Evolutionary conservation across 2,888 invertebrate genomes (phyloP), one percentile per base, ranked within the genome.

Genomic region (Torymus aiolomorphi): DNA sequence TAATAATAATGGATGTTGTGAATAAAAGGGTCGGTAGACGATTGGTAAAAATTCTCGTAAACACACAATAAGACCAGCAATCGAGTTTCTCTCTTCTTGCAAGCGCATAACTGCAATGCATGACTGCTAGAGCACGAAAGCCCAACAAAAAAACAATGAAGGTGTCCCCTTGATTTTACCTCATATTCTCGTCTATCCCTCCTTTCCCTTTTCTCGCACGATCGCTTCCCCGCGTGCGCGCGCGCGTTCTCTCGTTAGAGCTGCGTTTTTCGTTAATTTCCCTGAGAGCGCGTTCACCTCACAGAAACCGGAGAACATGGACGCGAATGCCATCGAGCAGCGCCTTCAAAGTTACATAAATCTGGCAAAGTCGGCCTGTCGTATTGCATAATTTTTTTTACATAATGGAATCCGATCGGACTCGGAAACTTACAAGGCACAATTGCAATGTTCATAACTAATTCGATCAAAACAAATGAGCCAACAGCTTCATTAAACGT

Each of bases 331-430:
- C n/a, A 31, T 54, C 14, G 49, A 16, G 14, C 18, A 16, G 14
- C 18, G 20, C 24, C 16, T 52, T 57, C 18, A 12, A 62, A 56
- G 72, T 80, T 80, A 76, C 69, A 63, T 80, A 80, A 80, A 80
- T 72, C 73, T 56, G 71, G 24, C 57, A 76, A 80, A 76, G 62
- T 54, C 73, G 76, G 69, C 72, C 2, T 76, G 54, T 51, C 63
- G 65, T 73, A 76, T 80, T 80, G 72, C 80, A 80, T 76, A 80
- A 80, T 80, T 76, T 80, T 80, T 77, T 80, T 80, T 80, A 80
- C 76, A 69, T 80, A 80, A 80, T 73, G 63, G 51, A 69, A 73
- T 80, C 56, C 66, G 18, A n/a, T 13, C 12, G 57, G 10, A 13
- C 52, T n/a, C 49, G 42, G 18, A 8, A 59, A 16, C 51, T 56